Percentiles rank a stretch among this genome's conserved stretches.
Conservation (phyloP, 1,140 invertebrate species). For the Cotesia glomerata region DNA sequence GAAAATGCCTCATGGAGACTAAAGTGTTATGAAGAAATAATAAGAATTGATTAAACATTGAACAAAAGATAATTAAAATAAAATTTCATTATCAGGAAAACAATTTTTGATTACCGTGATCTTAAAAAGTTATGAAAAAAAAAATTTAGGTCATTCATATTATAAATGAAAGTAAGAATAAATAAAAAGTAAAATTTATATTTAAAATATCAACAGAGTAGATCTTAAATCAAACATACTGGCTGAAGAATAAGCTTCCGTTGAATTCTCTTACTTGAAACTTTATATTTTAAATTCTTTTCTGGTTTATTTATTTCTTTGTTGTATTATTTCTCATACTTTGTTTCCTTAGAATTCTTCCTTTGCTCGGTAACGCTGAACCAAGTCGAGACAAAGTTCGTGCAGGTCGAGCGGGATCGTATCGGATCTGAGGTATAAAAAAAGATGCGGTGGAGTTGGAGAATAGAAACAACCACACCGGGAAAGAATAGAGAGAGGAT, state of each 20-base stretch:
- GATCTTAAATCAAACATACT: constrained; percentile 15
- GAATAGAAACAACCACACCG: neutral
- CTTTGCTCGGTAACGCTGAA: neutral
- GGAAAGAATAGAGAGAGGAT: neutral
- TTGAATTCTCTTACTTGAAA: constrained; percentile 7
- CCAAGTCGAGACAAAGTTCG: constrained; percentile 16
- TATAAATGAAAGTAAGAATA: too few relatives aligned
- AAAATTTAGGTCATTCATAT: too few relatives aligned
- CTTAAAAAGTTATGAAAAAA: too few relatives aligned
- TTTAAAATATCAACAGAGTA: constrained; percentile 17
- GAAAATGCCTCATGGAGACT: too few relatives aligned
- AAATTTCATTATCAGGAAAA: too few relatives aligned
- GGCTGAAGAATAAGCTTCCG: constrained; percentile 14
- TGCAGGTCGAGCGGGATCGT: constrained; percentile 20
- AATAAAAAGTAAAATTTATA: neutral
- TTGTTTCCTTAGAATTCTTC: neutral
- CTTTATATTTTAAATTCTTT: neutral
- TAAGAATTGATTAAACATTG: too few relatives aligned
- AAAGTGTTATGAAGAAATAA: too few relatives aligned
- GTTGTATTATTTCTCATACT: neutral
- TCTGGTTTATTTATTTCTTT: neutral
- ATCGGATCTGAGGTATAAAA: constrained; percentile 7
- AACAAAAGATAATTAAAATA: too few relatives aligned
- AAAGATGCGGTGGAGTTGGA: neutral
- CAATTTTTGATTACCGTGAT: too few relatives aligned